phyloP scores from a whole-genome alignment of 2,113 vertebrate species.

The Apeltes quadracus region DNA sequence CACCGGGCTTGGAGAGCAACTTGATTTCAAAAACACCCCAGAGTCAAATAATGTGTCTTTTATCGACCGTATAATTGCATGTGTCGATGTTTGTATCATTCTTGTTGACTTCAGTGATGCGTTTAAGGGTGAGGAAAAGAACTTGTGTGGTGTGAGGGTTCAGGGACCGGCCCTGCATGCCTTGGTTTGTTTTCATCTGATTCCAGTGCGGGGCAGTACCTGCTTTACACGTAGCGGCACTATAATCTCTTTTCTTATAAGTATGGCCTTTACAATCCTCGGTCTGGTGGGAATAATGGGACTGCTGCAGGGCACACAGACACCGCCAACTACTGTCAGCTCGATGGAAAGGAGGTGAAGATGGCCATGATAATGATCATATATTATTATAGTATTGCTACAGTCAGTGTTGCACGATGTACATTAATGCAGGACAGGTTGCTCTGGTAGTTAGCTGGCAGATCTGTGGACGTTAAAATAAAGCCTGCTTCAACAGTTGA shows the following conservation, averaged over 20 bases:
- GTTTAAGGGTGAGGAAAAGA: not conserved
- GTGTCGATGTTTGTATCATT: not conserved
- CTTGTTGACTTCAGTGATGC: slow-evolving; percentile 2
- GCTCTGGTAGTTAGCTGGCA: no score
- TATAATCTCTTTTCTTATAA: not conserved
- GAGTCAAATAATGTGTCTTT: not conserved
- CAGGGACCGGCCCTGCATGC: no score
- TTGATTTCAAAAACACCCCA: not conserved
- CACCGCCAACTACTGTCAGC: not conserved
- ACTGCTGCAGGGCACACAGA: not conserved
- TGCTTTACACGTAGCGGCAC: not conserved
- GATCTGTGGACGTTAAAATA: no score
- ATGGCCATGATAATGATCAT: not conserved
- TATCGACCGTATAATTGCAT: not conserved
- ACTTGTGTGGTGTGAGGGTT: not conserved
- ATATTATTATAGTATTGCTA: not conserved
- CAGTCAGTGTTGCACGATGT: not conserved
- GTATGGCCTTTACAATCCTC: not conserved
- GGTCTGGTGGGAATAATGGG: not conserved
- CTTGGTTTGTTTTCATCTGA: not conserved
- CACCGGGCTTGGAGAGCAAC: no score
- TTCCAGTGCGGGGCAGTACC: not conserved
- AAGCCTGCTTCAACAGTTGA: no score
- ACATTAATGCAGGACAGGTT: not conserved
- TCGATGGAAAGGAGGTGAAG: not conserved